Conservation (phyloP, 1,140 invertebrate species). For the Amyelois transitella region DNA sequence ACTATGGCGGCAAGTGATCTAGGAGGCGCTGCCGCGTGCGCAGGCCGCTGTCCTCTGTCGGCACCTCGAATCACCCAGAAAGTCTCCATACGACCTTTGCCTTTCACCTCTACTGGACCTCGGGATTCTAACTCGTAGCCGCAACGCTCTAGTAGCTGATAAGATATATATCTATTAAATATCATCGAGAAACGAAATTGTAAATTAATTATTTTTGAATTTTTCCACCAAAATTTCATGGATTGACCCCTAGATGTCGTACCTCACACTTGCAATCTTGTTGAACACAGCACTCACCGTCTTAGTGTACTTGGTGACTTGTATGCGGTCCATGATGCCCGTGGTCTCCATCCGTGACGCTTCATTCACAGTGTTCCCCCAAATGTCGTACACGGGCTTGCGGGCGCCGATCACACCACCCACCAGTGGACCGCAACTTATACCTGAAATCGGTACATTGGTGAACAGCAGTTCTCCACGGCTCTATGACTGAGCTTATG, state of each 20-base stretch:
- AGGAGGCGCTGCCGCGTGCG: conserved; percentile 79
- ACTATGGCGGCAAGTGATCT: conserved; percentile 90
- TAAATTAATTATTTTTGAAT: too few species aligned
- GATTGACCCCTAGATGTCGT: too few species aligned
- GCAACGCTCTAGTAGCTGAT: conserved; percentile 80
- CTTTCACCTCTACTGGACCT: conserved; percentile 92
- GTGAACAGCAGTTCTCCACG: background rate
- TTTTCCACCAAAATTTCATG: too few species aligned
- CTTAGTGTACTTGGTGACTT: conserved; percentile 90
- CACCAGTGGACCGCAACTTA: conserved; percentile 94
- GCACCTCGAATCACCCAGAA: conserved; percentile 86
- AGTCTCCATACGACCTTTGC: conserved; percentile 96
- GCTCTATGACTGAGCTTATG: background rate
- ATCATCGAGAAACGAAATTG: too few species aligned
- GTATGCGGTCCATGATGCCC: conserved; percentile 89
- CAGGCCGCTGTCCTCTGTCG: conserved; percentile 47
- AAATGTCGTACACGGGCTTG: conserved; percentile 99
- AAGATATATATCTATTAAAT: too few species aligned
- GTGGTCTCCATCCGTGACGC: conserved; percentile 96
- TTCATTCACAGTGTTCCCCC: conserved; percentile 97
- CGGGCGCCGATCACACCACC: conserved; percentile 98
- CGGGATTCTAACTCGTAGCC: conserved; percentile 85
- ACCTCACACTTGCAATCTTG: too few species aligned
- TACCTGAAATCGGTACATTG: conserved; percentile 74
- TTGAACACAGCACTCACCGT: conserved; percentile 71